phyloP scores from a whole-genome alignment of 1,140 invertebrate species.

The Drosophila leontia region DNA sequence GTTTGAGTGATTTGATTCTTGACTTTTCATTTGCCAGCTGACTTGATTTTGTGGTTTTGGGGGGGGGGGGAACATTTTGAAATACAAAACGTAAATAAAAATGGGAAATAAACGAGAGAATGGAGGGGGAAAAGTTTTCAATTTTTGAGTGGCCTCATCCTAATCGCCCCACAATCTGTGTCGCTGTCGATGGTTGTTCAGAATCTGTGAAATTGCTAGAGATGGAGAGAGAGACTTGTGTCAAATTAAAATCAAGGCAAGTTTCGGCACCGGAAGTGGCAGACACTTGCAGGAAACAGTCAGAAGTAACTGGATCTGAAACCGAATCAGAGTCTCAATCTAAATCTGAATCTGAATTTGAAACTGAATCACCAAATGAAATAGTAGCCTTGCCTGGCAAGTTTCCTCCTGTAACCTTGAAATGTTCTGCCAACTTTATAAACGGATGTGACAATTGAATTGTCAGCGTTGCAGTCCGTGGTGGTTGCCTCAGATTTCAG shows the following conservation, averaged over 20 bases:
- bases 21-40: constrained; percentile 27
- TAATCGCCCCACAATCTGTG: constrained; percentile 41
- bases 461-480: constrained; percentile 25
- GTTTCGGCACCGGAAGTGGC: constrained; percentile 33
- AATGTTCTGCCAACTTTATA: constrained; percentile 59
- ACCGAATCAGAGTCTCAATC: not conserved
- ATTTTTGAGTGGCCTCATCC: constrained; percentile 58
- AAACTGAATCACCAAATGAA: constrained; percentile 29
- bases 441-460: constrained; percentile 61
- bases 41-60: constrained; percentile 28
- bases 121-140: constrained; percentile 26
- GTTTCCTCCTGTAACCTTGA: constrained; percentile 37
- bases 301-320: constrained; percentile 27
- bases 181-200: constrained; percentile 5
- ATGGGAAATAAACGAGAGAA: not conserved
- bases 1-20: constrained; percentile 45
- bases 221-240: constrained; percentile 1
- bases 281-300: constrained; percentile 47
- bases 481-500: constrained; percentile 12
- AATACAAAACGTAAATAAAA: constrained; percentile 19
- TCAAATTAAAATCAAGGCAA: constrained; percentile 46
- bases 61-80: not conserved
- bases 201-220: constrained; percentile 37
- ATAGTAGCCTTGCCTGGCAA: constrained; percentile 15
- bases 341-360: not conserved